A percentile compares a stretch with the other conserved stretches of the same genome.
phyloP scores from a whole-genome alignment of 2,113 vertebrate species.

The Tretioscincus oriximinensis region DNA sequence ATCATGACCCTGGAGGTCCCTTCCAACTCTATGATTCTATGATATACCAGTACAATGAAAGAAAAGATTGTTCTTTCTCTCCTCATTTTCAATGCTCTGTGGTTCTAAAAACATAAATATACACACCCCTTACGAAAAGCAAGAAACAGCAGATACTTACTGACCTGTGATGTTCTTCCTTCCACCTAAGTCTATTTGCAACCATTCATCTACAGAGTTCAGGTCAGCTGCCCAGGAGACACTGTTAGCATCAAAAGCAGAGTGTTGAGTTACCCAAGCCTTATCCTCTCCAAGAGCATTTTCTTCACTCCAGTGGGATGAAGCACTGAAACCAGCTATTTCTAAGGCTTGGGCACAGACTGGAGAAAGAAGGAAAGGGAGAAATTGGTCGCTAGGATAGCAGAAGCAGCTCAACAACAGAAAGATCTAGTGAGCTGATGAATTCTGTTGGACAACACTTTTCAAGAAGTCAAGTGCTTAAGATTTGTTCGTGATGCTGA shows the following conservation, averaged over 20 bases:
- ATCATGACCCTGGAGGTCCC: too few species aligned
- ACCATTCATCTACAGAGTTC: constrained; percentile 62
- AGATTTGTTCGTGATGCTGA: too few species aligned
- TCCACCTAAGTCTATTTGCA: constrained; percentile 79
- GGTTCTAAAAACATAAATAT: background rate
- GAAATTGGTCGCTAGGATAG: background rate
- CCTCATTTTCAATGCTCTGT: background rate
- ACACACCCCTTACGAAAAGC: background rate
- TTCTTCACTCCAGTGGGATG: constrained; percentile 72
- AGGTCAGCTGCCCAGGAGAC: constrained; percentile 65
- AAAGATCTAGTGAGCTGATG: background rate
- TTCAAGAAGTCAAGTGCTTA: too few species aligned
- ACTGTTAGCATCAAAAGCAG: constrained; percentile 22
- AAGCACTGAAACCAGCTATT: constrained; percentile 71
- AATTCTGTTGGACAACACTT: too few species aligned
- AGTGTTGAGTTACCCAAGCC: constrained; percentile 59
- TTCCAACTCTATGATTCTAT: too few species aligned
- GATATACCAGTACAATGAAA: too few species aligned
- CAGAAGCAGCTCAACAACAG: background rate
- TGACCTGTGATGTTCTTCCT: constrained; percentile 80
- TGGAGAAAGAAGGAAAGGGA: constrained; percentile 36
- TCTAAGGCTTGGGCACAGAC: constrained; percentile 72
- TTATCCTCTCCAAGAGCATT: constrained; percentile 48
- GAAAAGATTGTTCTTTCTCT: background rate
- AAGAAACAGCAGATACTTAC: constrained; percentile 7